phyloP scores from a whole-genome alignment of 2,888 invertebrate genomes.

The Brenthis hecate region DNA sequence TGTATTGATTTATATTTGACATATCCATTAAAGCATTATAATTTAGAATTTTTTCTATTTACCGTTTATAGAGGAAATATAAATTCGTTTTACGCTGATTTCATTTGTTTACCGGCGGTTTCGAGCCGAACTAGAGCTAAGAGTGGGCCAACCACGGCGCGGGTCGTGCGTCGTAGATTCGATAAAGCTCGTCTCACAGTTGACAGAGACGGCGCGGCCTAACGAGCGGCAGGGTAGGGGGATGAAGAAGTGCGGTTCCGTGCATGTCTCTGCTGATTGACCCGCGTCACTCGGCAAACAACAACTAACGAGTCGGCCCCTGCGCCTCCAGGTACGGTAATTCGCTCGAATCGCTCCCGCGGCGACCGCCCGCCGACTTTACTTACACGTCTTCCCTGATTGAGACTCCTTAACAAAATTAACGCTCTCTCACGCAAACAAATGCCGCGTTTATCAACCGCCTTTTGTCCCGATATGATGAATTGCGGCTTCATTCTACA shows the following conservation, averaged over 20 bases:
- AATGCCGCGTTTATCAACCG: slow-evolving; percentile 65
- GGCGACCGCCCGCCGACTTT: slow-evolving; percentile 68
- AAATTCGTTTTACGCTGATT: slow-evolving; percentile 78
- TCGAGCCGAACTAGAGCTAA: slow-evolving; percentile 72
- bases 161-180: slow-evolving; percentile 81
- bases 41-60: slow-evolving; percentile 51
- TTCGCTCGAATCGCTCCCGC: slow-evolving; percentile 75
- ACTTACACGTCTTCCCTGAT: slow-evolving; percentile 73
- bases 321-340: slow-evolving; percentile 76
- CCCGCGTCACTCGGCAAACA: slow-evolving; percentile 83
- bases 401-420: slow-evolving; percentile 81
- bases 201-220: slow-evolving; percentile 80
- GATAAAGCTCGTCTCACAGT: slow-evolving; percentile 81
- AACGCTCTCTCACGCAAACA: slow-evolving; percentile 77
- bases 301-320: slow-evolving; percentile 81
- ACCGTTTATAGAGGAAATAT: slow-evolving; percentile 57
- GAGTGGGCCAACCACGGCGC: slow-evolving; percentile 77
- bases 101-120: slow-evolving; percentile 78
- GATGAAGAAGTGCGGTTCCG: slow-evolving; percentile 81
- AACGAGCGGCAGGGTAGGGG: slow-evolving; percentile 60
- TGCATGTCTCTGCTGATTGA: slow-evolving; percentile 83
- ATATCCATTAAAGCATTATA: slow-evolving; percentile 25
- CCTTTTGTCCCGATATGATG: slow-evolving; percentile 79
- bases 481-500: slow-evolving; percentile 73
- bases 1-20: slow-evolving; percentile 26